phyloP scores from a whole-genome alignment of 2,797 vertebrate species.

The Tamandua tetradactyla region DNA sequence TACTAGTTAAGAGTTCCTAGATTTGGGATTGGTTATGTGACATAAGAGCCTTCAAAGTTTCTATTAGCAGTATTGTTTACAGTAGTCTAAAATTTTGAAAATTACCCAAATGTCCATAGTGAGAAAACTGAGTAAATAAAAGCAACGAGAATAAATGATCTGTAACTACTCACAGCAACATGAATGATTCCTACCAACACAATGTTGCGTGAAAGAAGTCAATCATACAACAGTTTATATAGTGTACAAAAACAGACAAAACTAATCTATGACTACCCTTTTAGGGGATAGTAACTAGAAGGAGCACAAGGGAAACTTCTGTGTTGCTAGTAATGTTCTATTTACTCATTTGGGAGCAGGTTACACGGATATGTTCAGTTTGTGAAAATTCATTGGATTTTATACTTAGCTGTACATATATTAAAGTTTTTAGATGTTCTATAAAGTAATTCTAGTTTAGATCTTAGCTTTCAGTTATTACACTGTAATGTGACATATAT shows the following conservation, averaged over 20 bases:
- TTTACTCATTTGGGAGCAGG: background rate
- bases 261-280: background rate
- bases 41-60: background rate
- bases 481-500: slow-evolving; percentile 8
- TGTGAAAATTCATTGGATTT: background rate
- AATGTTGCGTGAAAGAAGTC: background rate
- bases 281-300: background rate
- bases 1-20: background rate
- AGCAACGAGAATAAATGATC: slow-evolving; percentile 22
- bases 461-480: slow-evolving; percentile 2
- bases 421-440: background rate
- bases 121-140: background rate
- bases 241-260: background rate
- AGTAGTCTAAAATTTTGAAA: background rate
- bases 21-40: background rate
- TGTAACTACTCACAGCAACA: background rate
- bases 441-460: slow-evolving; percentile 35
- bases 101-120: slow-evolving; percentile 11
- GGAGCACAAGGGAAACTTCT: background rate
- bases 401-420: background rate
- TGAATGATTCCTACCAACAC: background rate
- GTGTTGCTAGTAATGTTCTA: background rate
- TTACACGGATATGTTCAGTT: background rate
- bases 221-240: background rate
- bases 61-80: background rate